Evolutionary conservation across 2,113 vertebrate species (phyloP).

Genomic region (Ailuropoda melanoleuca): DNA sequence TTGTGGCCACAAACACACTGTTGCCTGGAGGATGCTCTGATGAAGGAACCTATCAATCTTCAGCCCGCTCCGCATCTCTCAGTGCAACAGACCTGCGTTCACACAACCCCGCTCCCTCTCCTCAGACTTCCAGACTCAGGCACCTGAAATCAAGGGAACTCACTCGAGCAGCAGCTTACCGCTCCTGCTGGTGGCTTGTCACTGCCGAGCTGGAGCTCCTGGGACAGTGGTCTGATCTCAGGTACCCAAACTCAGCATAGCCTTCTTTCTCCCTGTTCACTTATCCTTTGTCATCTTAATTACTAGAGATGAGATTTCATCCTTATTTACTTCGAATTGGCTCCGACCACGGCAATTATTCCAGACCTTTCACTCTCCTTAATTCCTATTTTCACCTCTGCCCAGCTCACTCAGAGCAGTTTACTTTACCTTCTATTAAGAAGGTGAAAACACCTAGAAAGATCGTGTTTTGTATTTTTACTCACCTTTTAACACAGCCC

Average conservation of each 20-base stretch:
- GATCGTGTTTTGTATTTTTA: background rate
- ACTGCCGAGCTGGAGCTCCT: background rate
- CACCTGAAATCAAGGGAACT: background rate
- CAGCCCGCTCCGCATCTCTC: no score
- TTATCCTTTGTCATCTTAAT: background rate
- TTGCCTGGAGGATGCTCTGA: no score
- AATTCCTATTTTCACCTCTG: background rate
- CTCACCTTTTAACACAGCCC: background rate
- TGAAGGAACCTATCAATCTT: background rate
- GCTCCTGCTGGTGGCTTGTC: background rate
- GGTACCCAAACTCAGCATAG: background rate
- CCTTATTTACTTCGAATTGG: background rate
- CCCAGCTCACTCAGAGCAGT: background rate
- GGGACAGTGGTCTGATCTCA: background rate
- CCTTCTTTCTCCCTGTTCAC: background rate
- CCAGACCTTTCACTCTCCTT: background rate
- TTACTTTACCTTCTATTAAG: background rate
- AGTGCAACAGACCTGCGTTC: fast-evolving
- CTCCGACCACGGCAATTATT: fast-evolving
- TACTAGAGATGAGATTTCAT: fast-evolving
- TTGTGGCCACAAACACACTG: fast-evolving
- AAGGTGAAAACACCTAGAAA: background rate
- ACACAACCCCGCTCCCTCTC: background rate
- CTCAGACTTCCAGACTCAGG: background rate
- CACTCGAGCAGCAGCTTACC: background rate